A percentile compares a stretch with the other conserved stretches of the same genome.
Evolutionary conservation across 2,113 vertebrate species (phyloP).

Genomic region (Calyptomena viridis): DNA sequence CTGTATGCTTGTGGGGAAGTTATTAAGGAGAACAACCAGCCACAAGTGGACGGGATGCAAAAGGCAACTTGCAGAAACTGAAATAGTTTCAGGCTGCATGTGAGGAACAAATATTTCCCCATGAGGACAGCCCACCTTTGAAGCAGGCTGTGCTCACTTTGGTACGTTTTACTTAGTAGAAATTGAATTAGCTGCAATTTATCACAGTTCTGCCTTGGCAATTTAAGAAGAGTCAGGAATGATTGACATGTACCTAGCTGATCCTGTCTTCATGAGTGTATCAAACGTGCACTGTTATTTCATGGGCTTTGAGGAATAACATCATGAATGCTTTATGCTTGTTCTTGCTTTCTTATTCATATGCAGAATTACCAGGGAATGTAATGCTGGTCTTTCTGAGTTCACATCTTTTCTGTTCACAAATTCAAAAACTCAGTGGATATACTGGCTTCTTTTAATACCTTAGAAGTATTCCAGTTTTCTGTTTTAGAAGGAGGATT

Average conservation of each 20-base stretch:
- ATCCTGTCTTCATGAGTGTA: accelerated
- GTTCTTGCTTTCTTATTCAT: background rate
- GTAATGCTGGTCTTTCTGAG: background rate
- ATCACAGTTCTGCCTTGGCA: background rate
- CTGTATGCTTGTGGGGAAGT: accelerated
- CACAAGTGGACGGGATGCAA: accelerated
- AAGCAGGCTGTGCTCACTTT: accelerated
- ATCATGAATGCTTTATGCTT: background rate
- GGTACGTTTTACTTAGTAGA: background rate
- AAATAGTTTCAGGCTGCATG: background rate
- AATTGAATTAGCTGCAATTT: background rate
- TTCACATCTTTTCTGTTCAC: background rate
- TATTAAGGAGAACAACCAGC: accelerated
- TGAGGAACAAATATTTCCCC: background rate
- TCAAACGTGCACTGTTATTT: background rate
- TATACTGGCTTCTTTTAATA: background rate
- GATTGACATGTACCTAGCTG: background rate
- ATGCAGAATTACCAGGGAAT: background rate
- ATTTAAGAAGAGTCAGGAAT: background rate
- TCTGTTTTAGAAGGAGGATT: background rate
- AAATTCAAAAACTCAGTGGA: background rate
- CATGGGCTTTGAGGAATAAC: background rate
- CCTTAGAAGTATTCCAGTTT: background rate
- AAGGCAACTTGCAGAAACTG: background rate
- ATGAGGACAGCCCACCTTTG: background rate